Evolutionary conservation across 1,140 invertebrate genomes (phyloP).

Genomic region (Colletes latitarsis): DNA sequence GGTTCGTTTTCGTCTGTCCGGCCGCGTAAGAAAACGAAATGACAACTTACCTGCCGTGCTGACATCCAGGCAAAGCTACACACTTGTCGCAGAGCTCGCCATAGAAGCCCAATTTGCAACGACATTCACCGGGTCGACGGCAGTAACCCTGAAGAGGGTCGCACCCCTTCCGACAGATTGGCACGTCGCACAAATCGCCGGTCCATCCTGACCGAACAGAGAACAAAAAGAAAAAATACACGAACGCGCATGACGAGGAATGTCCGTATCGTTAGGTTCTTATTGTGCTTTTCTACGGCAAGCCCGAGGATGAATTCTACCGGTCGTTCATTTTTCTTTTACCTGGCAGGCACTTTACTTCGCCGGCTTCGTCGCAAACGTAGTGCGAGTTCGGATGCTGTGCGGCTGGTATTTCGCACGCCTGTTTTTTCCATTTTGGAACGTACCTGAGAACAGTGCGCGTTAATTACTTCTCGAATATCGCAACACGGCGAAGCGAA

Average conservation of each 20-base stretch:
- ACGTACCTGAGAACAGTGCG: slow-evolving; percentile 81
- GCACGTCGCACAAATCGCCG: slow-evolving; percentile 95
- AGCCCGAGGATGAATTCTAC: not conserved
- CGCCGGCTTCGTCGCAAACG: slow-evolving; percentile 93
- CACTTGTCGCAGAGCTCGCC: slow-evolving; percentile 92
- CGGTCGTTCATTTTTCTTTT: slow-evolving; percentile 22
- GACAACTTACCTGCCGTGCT: slow-evolving; percentile 85
- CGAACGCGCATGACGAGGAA: slow-evolving; percentile 1
- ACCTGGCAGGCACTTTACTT: slow-evolving; percentile 93
- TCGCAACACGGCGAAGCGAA: not conserved
- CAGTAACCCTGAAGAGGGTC: slow-evolving; percentile 97
- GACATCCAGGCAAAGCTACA: slow-evolving; percentile 91
- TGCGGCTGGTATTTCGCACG: slow-evolving; percentile 90
- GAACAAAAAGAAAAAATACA: not conserved
- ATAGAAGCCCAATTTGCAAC: slow-evolving; percentile 92
- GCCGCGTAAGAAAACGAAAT: not conserved
- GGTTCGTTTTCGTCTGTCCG: not conserved
- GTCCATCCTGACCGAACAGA: slow-evolving; percentile 86
- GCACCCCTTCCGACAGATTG: slow-evolving; percentile 94
- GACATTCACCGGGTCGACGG: slow-evolving; percentile 91
- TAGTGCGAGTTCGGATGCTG: slow-evolving; percentile 96
- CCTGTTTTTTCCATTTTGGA: slow-evolving; percentile 92
- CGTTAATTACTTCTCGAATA: not conserved
- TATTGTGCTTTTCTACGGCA: not conserved
- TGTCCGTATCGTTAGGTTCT: not conserved